A percentile compares a stretch with the other conserved stretches of the same genome.
phyloP scores from a whole-genome alignment of 1,140 invertebrate genomes.

The Gerris buenoi region DNA sequence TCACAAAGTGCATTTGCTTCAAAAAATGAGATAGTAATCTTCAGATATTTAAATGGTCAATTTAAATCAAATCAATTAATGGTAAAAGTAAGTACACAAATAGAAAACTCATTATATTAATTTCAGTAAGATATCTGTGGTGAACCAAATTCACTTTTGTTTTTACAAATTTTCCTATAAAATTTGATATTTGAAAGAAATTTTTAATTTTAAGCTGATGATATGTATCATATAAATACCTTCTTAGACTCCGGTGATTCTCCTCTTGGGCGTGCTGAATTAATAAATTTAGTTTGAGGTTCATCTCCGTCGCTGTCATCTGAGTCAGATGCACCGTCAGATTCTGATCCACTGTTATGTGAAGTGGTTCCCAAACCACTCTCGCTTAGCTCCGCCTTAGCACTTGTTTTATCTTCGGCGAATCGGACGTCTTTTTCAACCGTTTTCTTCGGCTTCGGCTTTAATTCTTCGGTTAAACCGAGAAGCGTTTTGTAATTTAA shows the following conservation, averaged over 20 bases:
- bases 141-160: background rate
- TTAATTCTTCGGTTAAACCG: conserved; percentile 65
- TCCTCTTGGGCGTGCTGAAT: conserved; percentile 56
- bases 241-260: conserved; percentile 79
- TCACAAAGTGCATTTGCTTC: too few species aligned
- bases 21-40: too few species aligned
- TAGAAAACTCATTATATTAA: background rate
- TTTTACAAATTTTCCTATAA: background rate
- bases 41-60: background rate
- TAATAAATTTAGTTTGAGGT: conserved; percentile 43
- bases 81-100: background rate
- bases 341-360: background rate
- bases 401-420: background rate
- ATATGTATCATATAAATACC: conserved; percentile 28
- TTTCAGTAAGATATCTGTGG: too few species aligned
- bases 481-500: conserved; percentile 70
- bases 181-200: background rate
- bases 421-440: conserved; percentile 32
- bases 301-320: conserved; percentile 29
- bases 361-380: conserved; percentile 21
- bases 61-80: background rate
- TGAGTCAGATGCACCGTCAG: conserved; percentile 4
- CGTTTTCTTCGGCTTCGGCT: conserved; percentile 40
- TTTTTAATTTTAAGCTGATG: background rate
- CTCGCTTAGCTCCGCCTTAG: conserved; percentile 24